Percentiles rank a stretch among this genome's conserved stretches.
Conservation (phyloP, 2,113 vertebrate species). For the Oryctolagus cuniculus region mOryCun1.1 NC_091439.1:85655501-85656000, state of each 20-base stretch:
- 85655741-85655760: no score
- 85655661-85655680: background rate
- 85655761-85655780: no score
- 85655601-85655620: background rate
- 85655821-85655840: background rate
- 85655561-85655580: background rate
- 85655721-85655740: no score
- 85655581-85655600: background rate
- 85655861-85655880: background rate
- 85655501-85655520: background rate
- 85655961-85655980: no score
- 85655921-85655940: no score
- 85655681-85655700: slow-evolving; percentile 2
- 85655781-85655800: no score
- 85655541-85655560: background rate
- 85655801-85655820: no score
- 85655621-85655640: background rate
- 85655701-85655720: no score
- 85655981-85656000: background rate
- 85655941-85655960: no score
- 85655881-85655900: no score
- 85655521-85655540: background rate
- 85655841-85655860: background rate
- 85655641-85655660: background rate
- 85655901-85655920: no score